Conservation (phyloP, 2,113 vertebrate genomes). For the Oncorhynchus clarkii region DNA sequence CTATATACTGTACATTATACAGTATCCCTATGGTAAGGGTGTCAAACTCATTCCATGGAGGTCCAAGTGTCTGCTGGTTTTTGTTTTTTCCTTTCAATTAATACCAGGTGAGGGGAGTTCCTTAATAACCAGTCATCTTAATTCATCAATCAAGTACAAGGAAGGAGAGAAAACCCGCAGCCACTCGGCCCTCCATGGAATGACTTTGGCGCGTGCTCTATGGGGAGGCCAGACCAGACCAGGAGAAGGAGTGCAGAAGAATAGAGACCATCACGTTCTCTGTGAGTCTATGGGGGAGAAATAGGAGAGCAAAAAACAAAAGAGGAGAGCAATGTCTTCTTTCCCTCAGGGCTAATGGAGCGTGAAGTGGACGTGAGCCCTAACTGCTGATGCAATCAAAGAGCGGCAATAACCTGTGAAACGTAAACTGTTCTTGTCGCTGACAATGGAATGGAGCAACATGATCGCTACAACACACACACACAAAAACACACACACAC, state of each 20-base stretch:
- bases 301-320: slow-evolving; percentile 24
- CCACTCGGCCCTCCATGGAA: too few relatives aligned
- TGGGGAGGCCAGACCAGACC: not conserved
- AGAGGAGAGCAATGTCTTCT: slow-evolving; percentile 32
- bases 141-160: too few relatives aligned
- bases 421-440: slow-evolving; percentile 58
- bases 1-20: too few relatives aligned
- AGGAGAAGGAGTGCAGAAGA: slow-evolving; percentile 21
- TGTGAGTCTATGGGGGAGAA: slow-evolving; percentile 48
- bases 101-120: too few relatives aligned
- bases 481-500: not conserved
- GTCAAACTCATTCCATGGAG: too few relatives aligned
- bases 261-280: slow-evolving; percentile 47
- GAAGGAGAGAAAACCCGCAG: too few relatives aligned
- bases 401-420: slow-evolving; percentile 65
- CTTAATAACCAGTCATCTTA: too few relatives aligned
- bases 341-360: slow-evolving; percentile 54
- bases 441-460: slow-evolving; percentile 23
- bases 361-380: slow-evolving; percentile 56
- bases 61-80: too few relatives aligned
- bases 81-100: too few relatives aligned
- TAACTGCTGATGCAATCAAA: slow-evolving; percentile 70
- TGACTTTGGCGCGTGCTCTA: too few relatives aligned
- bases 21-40: too few relatives aligned
- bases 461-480: not conserved